Evolutionary conservation across 2,888 invertebrate species (phyloP).

Genomic region (Synergus umbraculus): DNA sequence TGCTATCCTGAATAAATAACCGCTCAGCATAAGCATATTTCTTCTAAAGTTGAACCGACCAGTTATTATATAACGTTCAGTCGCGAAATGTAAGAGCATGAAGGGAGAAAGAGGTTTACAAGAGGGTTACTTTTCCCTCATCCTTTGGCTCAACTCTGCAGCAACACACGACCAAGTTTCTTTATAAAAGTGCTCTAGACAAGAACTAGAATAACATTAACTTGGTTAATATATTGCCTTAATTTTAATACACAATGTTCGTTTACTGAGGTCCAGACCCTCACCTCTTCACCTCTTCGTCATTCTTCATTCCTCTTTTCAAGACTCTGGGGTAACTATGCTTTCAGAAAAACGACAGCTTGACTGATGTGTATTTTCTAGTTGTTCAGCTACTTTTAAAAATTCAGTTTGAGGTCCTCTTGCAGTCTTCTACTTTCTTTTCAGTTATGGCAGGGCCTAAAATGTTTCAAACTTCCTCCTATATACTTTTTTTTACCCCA

Average conservation of each 20-base stretch:
- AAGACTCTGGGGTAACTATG: background rate
- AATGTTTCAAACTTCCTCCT: no score
- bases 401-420: constrained; percentile 2
- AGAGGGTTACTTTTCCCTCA: constrained; percentile 19
- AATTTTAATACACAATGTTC: constrained; percentile 64
- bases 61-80: constrained; percentile 57
- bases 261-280: constrained; percentile 3
- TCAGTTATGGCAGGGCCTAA: background rate
- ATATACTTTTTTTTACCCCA: background rate
- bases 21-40: constrained; percentile 7
- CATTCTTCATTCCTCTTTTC: constrained; percentile 34
- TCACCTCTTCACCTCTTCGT: background rate
- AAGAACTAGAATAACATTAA: constrained; percentile 64
- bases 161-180: constrained; percentile 40
- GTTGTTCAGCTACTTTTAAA: background rate
- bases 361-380: background rate
- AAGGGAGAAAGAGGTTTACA: constrained; percentile 28
- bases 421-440: background rate
- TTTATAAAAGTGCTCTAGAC: constrained; percentile 53
- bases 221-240: constrained; percentile 63
- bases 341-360: constrained; percentile 10
- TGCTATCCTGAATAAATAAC: constrained; percentile 15
- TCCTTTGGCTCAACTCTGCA: background rate
- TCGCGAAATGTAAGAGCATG: constrained; percentile 45
- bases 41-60: constrained; percentile 17